Evolutionary conservation across 2,888 invertebrate species (phyloP).

Genomic region (Standfussiana lucernea): DNA sequence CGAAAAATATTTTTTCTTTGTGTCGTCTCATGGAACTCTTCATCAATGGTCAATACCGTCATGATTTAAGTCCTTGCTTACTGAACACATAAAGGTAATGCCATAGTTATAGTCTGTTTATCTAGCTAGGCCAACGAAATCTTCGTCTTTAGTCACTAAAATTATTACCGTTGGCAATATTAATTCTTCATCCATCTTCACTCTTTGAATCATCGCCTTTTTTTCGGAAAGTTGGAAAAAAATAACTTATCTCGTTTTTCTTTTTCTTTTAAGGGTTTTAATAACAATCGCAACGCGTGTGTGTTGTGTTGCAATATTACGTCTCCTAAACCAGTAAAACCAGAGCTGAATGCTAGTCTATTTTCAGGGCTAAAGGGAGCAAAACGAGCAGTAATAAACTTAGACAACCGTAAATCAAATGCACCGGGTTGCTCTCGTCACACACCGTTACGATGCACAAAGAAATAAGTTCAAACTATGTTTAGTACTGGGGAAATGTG

Average conservation of each 20-base stretch:
- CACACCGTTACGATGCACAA: conserved; percentile 17
- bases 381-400: conserved; percentile 45
- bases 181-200: neutral
- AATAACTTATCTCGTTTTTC: neutral
- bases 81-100: neutral
- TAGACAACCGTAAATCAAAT: conserved; percentile 56
- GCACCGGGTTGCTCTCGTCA: conserved; percentile 40
- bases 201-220: neutral
- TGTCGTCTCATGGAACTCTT: neutral
- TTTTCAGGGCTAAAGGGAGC: conserved; percentile 37
- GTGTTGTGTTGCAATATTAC: conserved; percentile 6
- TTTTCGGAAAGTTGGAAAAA: neutral
- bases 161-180: too few relatives aligned
- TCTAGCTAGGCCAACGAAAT: neutral
- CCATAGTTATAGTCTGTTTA: too few relatives aligned
- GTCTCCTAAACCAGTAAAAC: conserved; percentile 6
- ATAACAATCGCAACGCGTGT: neutral
- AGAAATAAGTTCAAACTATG: conserved; percentile 18
- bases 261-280: neutral
- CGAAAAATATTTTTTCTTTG: neutral
- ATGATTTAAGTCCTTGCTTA: neutral
- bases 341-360: conserved; percentile 25
- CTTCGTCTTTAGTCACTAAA: neutral
- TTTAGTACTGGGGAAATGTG: conserved; percentile 24
- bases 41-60: neutral